A percentile compares a stretch with the other conserved stretches of the same genome.
phyloP scores from a whole-genome alignment of 2,888 invertebrate genomes.

The Ceratothoa steindachneri region DNA sequence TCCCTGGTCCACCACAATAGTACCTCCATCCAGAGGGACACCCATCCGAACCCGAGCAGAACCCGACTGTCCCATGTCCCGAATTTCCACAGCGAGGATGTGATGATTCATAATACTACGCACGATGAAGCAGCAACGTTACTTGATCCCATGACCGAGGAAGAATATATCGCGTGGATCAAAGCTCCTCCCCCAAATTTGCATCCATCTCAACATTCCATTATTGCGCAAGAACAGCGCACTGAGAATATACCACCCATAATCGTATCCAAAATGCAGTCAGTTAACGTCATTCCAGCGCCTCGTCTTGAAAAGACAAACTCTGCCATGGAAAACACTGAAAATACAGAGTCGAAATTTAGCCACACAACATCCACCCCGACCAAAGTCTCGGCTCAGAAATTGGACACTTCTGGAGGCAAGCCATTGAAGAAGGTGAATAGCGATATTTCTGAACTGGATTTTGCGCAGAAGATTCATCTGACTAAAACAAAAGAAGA shows the following conservation, averaged over 20 bases:
- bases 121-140: background rate
- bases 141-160: background rate
- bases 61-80: background rate
- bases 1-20: background rate
- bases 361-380: background rate
- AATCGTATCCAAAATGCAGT: background rate
- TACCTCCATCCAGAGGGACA: background rate
- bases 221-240: background rate
- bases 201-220: background rate
- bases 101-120: background rate
- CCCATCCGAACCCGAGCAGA: background rate
- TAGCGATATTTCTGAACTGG: too few relatives aligned
- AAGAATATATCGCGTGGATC: conserved; percentile 5
- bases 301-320: conserved; percentile 6
- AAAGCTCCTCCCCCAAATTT: conserved; percentile 17
- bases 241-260: background rate
- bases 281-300: conserved; percentile 18
- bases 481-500: too few relatives aligned
- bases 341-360: background rate
- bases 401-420: background rate
- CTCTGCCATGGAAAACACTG: background rate
- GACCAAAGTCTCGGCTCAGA: background rate
- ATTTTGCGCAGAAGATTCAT: too few relatives aligned
- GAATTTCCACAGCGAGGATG: background rate
- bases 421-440: too few relatives aligned